A percentile compares a stretch with the other conserved stretches of the same genome.
phyloP scores from a whole-genome alignment of 2,888 invertebrate species.

The Trilocha varians region DNA sequence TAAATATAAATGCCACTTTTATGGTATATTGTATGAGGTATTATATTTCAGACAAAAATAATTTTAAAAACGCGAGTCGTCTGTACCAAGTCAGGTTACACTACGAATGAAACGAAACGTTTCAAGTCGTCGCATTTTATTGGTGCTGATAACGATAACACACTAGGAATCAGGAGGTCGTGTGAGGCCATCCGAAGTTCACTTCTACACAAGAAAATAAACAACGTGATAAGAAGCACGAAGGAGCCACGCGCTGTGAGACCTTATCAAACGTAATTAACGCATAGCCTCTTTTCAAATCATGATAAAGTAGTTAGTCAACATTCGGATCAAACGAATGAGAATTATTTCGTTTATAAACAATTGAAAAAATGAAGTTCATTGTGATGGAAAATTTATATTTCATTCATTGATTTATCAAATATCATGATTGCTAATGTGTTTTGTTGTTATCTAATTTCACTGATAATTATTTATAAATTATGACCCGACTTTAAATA shows the following conservation, averaged over 20 bases:
- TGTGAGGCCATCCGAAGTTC: constrained; percentile 67
- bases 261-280: constrained; percentile 30
- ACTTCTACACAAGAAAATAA: constrained; percentile 57
- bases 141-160: constrained; percentile 60
- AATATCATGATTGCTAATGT: too few species aligned
- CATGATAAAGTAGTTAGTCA: too few species aligned
- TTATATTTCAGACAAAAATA: constrained; percentile 9
- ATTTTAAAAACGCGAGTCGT: not conserved
- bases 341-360: too few species aligned
- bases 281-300: constrained; percentile 1
- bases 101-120: constrained; percentile 49
- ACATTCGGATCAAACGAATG: too few species aligned
- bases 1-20: not conserved
- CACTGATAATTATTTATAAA: too few species aligned
- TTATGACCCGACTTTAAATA: too few species aligned
- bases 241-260: constrained; percentile 52
- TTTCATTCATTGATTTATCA: too few species aligned
- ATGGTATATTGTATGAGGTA: constrained; percentile 1
- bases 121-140: constrained; percentile 62
- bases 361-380: too few species aligned
- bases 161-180: constrained; percentile 62
- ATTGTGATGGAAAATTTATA: too few species aligned
- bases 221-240: constrained; percentile 65
- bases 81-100: constrained; percentile 39
- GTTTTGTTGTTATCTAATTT: too few species aligned